Conservation (phyloP, 2,113 vertebrate genomes). For the Pteruthius melanotis region DNA sequence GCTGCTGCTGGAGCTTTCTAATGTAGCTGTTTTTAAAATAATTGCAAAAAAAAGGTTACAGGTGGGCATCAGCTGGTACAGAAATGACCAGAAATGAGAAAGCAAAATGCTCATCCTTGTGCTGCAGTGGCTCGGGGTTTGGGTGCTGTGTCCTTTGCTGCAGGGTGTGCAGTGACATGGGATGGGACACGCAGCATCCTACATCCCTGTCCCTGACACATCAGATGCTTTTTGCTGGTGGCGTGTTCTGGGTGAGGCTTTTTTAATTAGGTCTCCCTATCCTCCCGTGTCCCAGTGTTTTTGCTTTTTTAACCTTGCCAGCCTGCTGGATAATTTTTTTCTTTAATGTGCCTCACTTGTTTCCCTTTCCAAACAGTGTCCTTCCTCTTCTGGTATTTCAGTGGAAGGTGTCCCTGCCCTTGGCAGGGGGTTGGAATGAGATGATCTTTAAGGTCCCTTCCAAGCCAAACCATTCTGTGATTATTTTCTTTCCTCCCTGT, state of each 20-base stretch:
- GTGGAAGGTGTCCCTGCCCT: neutral
- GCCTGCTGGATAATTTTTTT: neutral
- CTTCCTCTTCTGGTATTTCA: neutral
- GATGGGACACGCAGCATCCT: rapidly evolving
- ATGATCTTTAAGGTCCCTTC: neutral
- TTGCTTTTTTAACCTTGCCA: neutral
- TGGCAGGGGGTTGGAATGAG: neutral
- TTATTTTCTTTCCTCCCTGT: neutral
- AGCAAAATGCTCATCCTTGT: neutral
- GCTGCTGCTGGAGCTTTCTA: neutral
- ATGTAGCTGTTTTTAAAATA: neutral
- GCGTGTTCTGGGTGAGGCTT: neutral
- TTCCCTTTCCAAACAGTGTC: neutral
- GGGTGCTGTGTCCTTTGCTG: neutral
- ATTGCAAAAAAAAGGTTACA: neutral
- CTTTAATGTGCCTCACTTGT: neutral
- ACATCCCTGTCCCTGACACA: neutral
- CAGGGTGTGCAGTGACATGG: neutral
- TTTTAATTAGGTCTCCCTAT: neutral
- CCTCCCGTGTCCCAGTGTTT: rapidly evolving
- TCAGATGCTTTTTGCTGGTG: neutral
- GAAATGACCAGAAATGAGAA: neutral
- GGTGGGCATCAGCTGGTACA: neutral
- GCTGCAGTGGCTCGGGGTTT: rapidly evolving
- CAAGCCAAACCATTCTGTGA: neutral